Evolutionary conservation across 2,797 vertebrate genomes (phyloP).

Genomic region (Peromyscus aztecus): DNA sequence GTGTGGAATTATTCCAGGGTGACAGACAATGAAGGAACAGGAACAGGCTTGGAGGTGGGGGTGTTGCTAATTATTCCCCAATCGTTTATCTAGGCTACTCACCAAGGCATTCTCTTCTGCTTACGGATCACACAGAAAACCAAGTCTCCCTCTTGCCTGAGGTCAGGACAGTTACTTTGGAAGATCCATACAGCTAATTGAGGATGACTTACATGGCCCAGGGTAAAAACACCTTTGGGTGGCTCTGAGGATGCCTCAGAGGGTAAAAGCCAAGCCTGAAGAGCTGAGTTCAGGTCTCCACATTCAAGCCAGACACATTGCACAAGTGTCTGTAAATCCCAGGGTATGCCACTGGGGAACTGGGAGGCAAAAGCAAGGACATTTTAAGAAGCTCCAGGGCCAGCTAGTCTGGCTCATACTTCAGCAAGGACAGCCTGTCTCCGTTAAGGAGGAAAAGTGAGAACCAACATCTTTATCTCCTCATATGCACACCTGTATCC

Average conservation of each 20-base stretch:
- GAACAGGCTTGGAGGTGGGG: slow-evolving; percentile 21
- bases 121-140: background rate
- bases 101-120: background rate
- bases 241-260: background rate
- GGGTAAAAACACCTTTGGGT: background rate
- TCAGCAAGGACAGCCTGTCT: background rate
- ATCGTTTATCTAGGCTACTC: slow-evolving; percentile 54
- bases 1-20: slow-evolving; percentile 61
- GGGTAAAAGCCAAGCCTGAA: background rate
- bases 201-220: background rate
- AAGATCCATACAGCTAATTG: background rate
- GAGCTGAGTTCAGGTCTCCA: background rate
- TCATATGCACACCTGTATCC: background rate
- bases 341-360: background rate
- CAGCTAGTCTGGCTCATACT: background rate
- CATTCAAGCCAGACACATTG: background rate
- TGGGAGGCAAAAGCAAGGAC: background rate
- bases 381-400: background rate
- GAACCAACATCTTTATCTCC: too few relatives aligned
- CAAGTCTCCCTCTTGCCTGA: too few relatives aligned
- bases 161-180: background rate
- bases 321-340: background rate
- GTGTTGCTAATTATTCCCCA: slow-evolving; percentile 47
- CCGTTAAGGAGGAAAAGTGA: background rate
- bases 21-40: slow-evolving; percentile 61